Conservation (phyloP, 2,888 invertebrate species). For the Diplazon laetatorius region DNA sequence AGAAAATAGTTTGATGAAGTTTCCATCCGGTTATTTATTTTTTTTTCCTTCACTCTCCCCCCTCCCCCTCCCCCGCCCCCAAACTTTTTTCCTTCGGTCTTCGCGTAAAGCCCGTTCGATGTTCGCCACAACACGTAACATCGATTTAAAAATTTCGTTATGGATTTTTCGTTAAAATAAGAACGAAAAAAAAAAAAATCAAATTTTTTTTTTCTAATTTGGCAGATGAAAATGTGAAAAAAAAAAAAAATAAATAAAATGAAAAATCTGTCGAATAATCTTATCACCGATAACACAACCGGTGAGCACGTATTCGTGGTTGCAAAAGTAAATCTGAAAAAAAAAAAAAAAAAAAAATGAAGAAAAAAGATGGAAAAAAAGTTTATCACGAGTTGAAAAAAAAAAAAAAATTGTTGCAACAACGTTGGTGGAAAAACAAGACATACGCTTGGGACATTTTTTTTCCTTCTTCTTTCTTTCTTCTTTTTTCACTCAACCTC, state of each 20-base stretch:
- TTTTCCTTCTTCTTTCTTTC: neutral
- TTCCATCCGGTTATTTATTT: constrained; percentile 13
- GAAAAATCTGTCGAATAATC: no score
- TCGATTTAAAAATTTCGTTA: constrained; percentile 1
- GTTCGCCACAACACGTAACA: neutral
- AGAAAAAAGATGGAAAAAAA: no score
- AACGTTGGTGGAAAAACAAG: neutral
- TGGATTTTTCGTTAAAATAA: no score
- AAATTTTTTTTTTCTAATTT: no score
- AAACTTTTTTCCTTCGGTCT: no score
- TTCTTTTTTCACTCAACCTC: neutral
- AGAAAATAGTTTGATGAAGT: constrained; percentile 56
- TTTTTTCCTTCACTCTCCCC: neutral
- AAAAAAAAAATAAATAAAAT: neutral
- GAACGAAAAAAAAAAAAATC: no score
- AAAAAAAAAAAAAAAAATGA: neutral
- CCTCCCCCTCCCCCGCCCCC: neutral
- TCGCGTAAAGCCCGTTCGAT: no score
- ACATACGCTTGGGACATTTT: neutral
- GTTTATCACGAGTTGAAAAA: neutral
- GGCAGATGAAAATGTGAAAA: neutral
- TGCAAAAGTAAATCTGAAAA: neutral
- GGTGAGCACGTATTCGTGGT: neutral
- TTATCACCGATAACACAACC: no score
- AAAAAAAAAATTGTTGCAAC: neutral